Percentiles rank a stretch among this genome's conserved stretches.
These are phyloP conservation scores for Parauchenoglanis ngamensis DNA, from an alignment of 2,797 vertebrate genomes.

Conservation along the genomic window DNA sequence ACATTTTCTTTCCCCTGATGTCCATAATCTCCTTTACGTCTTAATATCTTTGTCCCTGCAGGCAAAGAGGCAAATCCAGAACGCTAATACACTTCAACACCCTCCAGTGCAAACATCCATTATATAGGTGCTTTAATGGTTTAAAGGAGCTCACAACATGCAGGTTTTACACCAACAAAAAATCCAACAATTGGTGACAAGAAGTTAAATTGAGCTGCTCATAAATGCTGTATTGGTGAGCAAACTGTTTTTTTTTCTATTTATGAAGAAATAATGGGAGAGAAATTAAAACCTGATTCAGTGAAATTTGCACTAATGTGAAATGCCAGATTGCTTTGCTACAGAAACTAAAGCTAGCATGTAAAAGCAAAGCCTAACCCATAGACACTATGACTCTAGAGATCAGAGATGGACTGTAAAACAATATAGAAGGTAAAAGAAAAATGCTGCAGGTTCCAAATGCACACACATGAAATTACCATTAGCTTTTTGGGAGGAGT, in stretches of 20 bases:
- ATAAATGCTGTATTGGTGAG: conserved; percentile 14
- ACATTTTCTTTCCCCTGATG: conserved; percentile 43
- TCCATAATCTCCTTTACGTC: conserved; percentile 35
- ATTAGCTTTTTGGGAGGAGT: conserved; percentile 51
- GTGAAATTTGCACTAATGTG: neutral
- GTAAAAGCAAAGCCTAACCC: neutral
- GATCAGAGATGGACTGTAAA: conserved; percentile 2
- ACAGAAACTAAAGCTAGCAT: neutral
- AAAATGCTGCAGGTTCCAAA: conserved; percentile 37
- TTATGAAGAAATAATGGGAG: conserved; percentile 7
- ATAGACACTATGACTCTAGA: neutral
- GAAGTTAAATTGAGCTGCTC: conserved; percentile 32
- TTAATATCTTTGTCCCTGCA: conserved; percentile 18
- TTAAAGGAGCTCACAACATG: conserved; percentile 46
- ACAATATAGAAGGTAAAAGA: conserved; percentile 29
- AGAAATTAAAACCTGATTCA: neutral
- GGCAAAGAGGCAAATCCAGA: conserved; percentile 1
- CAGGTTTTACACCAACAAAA: conserved; percentile 28
- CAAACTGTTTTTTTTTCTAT: neutral
- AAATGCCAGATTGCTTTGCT: neutral
- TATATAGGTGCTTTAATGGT: conserved; percentile 37
- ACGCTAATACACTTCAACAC: conserved; percentile 37
- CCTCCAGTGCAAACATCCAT: conserved; percentile 37
- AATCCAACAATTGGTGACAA: conserved; percentile 40
- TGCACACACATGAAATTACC: conserved; percentile 49